Base-by-base conservation (phyloP, 2,888 invertebrate genomes). In the Drosophila setosimentum region DNA sequence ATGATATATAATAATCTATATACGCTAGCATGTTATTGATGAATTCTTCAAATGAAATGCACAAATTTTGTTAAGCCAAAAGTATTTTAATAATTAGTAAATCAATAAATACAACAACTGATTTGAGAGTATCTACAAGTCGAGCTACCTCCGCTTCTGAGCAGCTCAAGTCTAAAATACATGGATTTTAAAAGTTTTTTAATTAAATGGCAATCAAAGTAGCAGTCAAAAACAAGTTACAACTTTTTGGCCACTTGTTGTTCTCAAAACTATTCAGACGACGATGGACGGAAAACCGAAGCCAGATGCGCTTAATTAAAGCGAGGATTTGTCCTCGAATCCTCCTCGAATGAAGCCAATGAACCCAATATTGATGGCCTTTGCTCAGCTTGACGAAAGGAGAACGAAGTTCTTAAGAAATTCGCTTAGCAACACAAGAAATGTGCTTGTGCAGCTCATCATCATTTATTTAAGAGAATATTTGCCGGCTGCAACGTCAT, bases 381-480 rank as follows among this genome's bases (percentile, higher is more conserved):
- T 35, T 35, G 48, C 54, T 16, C 32, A 49, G 61, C 65, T 68
- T 78, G 79, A 68, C 68, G 66, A 62, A 29, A 57, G 32, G 32
- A 16, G 35, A 27, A 71, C 29, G 27, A 55, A 71, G 29, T 82
- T 82, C 80, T 65, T 58, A 21, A 60, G 71, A 77, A 87, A 66
- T 65, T 69, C 65, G 48, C 13, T 68, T 35, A n/a, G 48, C 4
- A 37, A 45, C 32, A 13, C 40, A 10, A 40, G 62, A 69, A 45
- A 55, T 73, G 57, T 69, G 73, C 60, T 62, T 76, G 66, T 75
- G 61, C 87, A 75, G 70, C 59, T 72, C 68, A 61, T 33, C 75
- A 83, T 84, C 78, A 87, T 68, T 84, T 84, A 89, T 84, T 81
- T 37, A 63, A 72, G 24, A 33, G 37, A 33, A 48, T 48, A 57